These are phyloP conservation scores for Corticium candelabrum DNA, from an alignment of 37 sponge, comb jelly and placozoan genomes.

Conservation along the genomic window DNA sequence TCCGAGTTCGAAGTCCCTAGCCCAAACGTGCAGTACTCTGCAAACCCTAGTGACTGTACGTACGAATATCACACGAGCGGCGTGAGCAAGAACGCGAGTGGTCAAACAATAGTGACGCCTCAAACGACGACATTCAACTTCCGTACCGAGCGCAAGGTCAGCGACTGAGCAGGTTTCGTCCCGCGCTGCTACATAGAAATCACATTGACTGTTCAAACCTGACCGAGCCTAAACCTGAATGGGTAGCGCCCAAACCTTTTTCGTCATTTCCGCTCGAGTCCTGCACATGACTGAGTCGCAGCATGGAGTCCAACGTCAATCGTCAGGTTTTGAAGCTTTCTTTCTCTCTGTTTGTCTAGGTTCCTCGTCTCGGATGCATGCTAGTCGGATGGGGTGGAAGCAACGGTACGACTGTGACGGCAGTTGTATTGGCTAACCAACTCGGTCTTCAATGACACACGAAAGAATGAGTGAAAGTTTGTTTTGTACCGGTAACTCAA, in stretches of 20 bases:
- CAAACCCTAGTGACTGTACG: constrained; percentile 9
- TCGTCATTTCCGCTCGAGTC: constrained; percentile 1
- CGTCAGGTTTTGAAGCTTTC: constrained; percentile 1
- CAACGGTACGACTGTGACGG: constrained; percentile 82
- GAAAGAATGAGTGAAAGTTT: constrained; percentile 57
- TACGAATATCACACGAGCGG: constrained; percentile 24
- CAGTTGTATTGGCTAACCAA: constrained; percentile 69
- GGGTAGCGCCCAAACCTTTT: too few species aligned
- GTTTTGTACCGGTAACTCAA: not conserved
- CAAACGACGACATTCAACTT: constrained; percentile 31
- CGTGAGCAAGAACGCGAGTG: constrained; percentile 16
- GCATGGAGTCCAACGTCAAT: too few species aligned
- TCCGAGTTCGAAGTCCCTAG: constrained; percentile 10
- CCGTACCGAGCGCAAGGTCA: constrained; percentile 23
- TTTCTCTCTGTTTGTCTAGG: constrained; percentile 8
- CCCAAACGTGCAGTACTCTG: constrained; percentile 27
- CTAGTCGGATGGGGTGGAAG: constrained; percentile 87
- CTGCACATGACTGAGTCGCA: too few species aligned
- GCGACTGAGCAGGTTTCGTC: not conserved
- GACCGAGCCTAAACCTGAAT: too few species aligned
- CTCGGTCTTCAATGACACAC: constrained; percentile 55
- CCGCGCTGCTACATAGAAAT: not conserved
- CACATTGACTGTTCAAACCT: too few species aligned
- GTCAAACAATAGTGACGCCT: constrained; percentile 27
- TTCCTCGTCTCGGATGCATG: constrained; percentile 74